These are phyloP conservation scores for Leptodirus hochenwartii DNA, from an alignment of 2,888 invertebrate genomes.

Conservation along the genomic window DNA sequence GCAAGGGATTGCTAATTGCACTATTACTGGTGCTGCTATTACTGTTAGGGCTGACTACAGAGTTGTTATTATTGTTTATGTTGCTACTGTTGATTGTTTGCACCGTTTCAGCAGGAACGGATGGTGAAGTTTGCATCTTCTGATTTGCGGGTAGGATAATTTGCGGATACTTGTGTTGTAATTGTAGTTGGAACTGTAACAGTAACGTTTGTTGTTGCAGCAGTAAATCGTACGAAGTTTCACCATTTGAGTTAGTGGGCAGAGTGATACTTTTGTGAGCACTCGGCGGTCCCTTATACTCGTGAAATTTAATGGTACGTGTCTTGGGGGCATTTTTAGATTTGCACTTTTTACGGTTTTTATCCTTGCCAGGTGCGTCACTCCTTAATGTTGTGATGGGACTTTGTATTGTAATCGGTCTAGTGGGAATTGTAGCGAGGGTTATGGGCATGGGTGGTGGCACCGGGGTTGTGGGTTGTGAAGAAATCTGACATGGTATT, in stretches of 20 bases:
- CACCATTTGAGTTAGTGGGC: constrained; percentile 34
- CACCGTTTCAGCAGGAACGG: no score
- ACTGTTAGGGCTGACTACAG: constrained; percentile 4
- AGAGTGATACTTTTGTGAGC: constrained; percentile 51
- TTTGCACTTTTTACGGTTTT: constrained; percentile 65
- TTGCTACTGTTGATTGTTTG: no score
- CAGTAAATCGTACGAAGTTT: constrained; percentile 79
- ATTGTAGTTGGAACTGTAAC: constrained; percentile 69
- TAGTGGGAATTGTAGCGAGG: constrained; percentile 30
- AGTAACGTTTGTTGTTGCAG: constrained; percentile 89
- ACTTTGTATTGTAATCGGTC: no score
- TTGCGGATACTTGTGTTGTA: constrained; percentile 60
- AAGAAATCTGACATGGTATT: constrained; percentile 21
- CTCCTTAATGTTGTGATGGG: constrained; percentile 21
- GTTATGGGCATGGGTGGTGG: constrained; percentile 36
- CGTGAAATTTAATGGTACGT: constrained; percentile 90
- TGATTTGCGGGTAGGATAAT: constrained; percentile 65
- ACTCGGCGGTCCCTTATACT: constrained; percentile 79
- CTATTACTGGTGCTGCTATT: constrained; percentile 1
- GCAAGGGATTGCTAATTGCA: constrained; percentile 18
- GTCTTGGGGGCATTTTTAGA: constrained; percentile 65
- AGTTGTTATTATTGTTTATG: constrained; percentile 12
- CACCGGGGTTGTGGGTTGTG: constrained; percentile 32
- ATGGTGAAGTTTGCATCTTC: no score
- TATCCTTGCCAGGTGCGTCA: constrained; percentile 54